A percentile compares a stretch with the other conserved stretches of the same genome.
These are phyloP conservation scores for Scaeva pyrastri DNA, from an alignment of 2,888 invertebrate species.

Conservation along the genomic window DNA sequence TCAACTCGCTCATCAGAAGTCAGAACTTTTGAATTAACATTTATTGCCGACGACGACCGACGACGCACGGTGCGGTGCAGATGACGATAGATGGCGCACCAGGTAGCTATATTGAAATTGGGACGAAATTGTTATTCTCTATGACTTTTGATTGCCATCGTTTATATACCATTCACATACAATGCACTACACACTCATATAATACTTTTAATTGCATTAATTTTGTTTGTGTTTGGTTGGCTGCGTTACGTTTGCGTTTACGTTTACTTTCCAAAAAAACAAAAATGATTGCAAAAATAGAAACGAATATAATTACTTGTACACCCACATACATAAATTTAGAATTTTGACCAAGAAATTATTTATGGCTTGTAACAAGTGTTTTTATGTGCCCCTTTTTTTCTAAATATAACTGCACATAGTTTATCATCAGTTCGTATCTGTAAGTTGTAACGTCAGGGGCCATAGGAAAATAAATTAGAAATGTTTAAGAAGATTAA, in stretches of 20 bases:
- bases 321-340: neutral
- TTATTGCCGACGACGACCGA: neutral
- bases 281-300: neutral
- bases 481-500: neutral
- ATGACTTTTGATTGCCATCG: slow-evolving; percentile 67
- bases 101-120: neutral
- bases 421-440: neutral
- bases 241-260: neutral
- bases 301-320: neutral
- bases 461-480: neutral
- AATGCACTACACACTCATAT: too few species aligned
- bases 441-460: too few species aligned
- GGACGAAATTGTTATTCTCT: slow-evolving; percentile 38
- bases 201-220: neutral
- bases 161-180: too few species aligned
- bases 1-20: slow-evolving; percentile 33
- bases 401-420: slow-evolving; percentile 19
- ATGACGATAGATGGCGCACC: too few species aligned
- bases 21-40: slow-evolving; percentile 19
- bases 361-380: neutral
- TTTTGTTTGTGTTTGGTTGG: neutral
- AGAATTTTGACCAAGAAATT: neutral
- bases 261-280: too few species aligned
- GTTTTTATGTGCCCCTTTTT: neutral
- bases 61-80: too few species aligned